Percentiles rank a stretch among this genome's conserved stretches.
These are phyloP conservation scores for Eremophila alpestris DNA, from an alignment of 2,797 vertebrate species.

Conservation along the genomic window DNA sequence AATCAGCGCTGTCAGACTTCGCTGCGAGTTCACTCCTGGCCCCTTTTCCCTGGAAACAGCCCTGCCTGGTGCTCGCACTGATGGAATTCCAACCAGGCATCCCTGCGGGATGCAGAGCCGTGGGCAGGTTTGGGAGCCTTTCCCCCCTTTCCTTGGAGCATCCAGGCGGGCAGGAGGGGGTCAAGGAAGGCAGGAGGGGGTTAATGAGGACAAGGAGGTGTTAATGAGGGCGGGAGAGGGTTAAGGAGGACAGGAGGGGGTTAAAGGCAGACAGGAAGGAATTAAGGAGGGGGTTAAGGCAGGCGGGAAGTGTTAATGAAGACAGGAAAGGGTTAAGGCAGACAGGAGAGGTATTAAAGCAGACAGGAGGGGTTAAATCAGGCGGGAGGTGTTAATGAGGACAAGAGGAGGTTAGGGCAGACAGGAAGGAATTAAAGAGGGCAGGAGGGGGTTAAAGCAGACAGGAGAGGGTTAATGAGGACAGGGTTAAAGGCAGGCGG, in stretches of 20 bases:
- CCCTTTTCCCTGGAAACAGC: not conserved
- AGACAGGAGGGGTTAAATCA: too few species aligned
- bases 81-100: not conserved
- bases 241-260: too few species aligned
- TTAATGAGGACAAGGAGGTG: not conserved
- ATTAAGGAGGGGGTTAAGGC: not conserved
- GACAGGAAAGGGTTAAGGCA: too few species aligned
- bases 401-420: too few species aligned
- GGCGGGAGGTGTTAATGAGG: too few species aligned
- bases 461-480: too few species aligned
- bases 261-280: too few species aligned
- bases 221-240: too few species aligned
- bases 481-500: too few species aligned
- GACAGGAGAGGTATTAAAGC: too few species aligned
- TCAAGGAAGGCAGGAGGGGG: not conserved
- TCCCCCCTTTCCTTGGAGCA: not conserved
- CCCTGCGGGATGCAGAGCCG: not conserved
- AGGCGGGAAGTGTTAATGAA: not conserved
- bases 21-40: not conserved
- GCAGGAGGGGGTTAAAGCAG: too few species aligned
- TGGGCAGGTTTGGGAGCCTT: not conserved
- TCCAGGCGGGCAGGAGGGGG: not conserved
- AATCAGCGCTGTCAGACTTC: not conserved
- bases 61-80: fast-evolving
- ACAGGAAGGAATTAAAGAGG: too few species aligned